A percentile compares a stretch with the other conserved stretches of the same genome.
These are phyloP conservation scores for Lophius americanus DNA, from an alignment of 2,797 vertebrate species.

Conservation along the genomic window DNA sequence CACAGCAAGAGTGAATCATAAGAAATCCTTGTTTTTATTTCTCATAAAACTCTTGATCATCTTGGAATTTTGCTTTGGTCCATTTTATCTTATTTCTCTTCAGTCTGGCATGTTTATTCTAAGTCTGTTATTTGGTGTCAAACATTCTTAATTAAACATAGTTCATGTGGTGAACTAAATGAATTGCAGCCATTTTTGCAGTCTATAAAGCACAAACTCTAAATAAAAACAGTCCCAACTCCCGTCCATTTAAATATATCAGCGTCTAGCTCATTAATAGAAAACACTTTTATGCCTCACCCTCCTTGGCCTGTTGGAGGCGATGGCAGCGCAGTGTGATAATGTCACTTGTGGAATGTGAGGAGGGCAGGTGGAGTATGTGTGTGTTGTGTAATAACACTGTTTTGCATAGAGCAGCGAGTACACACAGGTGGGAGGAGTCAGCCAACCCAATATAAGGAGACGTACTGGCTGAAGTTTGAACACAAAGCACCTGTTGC, in stretches of 20 bases:
- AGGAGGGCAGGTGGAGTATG: slow-evolving; percentile 46
- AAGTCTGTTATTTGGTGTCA: no score
- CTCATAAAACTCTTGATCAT: no score
- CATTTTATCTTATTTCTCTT: background rate
- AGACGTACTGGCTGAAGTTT: slow-evolving; percentile 26
- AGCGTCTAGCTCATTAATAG: background rate
- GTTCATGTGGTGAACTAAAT: background rate
- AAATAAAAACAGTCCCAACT: no score
- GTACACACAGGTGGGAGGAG: slow-evolving; percentile 43
- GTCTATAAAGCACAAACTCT: background rate
- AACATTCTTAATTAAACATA: no score
- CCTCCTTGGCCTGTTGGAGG: slow-evolving; percentile 39
- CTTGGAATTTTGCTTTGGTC: background rate
- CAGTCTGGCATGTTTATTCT: background rate
- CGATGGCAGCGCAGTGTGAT: background rate
- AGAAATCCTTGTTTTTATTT: no score
- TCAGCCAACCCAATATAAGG: slow-evolving; percentile 65
- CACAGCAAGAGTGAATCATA: no score
- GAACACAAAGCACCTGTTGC: slow-evolving; percentile 78
- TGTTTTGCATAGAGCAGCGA: slow-evolving; percentile 15
- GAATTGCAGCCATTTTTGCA: background rate
- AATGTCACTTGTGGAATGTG: slow-evolving; percentile 50
- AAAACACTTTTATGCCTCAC: background rate
- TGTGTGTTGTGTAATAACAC: slow-evolving; percentile 52
- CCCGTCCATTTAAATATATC: no score